Conservation (phyloP, 2,113 vertebrate genomes). For the Micromys minutus region DNA sequence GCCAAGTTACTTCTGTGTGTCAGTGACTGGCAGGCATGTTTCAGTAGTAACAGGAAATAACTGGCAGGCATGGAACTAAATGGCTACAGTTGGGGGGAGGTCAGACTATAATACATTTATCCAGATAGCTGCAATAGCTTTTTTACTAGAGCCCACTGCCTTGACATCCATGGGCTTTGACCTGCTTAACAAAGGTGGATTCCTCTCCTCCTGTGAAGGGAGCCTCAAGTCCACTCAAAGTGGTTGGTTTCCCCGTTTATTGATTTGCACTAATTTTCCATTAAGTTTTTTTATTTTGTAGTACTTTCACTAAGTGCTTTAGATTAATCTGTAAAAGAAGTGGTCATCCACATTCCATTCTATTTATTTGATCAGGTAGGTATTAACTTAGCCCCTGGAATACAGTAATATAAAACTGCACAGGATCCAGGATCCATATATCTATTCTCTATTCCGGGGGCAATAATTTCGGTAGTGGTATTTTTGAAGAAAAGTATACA, state of each 20-base stretch:
- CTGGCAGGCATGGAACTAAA: too few relatives aligned
- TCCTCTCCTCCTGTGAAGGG: background rate
- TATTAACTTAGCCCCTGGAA: background rate
- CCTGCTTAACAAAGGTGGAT: background rate
- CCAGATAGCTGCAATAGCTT: background rate
- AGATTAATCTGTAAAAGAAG: constrained; percentile 19
- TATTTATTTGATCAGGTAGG: background rate
- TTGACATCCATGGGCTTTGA: background rate
- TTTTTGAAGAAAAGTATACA: constrained; percentile 31
- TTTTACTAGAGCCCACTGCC: background rate
- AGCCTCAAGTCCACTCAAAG: background rate
- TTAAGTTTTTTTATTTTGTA: constrained; percentile 5
- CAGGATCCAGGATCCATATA: background rate
- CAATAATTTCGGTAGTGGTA: background rate
- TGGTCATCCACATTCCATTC: background rate
- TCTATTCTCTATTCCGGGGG: constrained; percentile 21
- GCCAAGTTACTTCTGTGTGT: too few relatives aligned
- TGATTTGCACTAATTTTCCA: background rate
- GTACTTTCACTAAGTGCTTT: background rate
- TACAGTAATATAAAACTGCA: background rate
- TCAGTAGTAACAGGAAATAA: too few relatives aligned
- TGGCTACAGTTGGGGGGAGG: too few relatives aligned
- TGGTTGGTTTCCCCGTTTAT: background rate
- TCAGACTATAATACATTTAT: background rate
- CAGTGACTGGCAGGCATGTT: too few relatives aligned